Percentiles rank a stretch among this genome's conserved stretches.
Conservation (phyloP, 1,140 invertebrate genomes). For the Apocrypta bakeri region DNA sequence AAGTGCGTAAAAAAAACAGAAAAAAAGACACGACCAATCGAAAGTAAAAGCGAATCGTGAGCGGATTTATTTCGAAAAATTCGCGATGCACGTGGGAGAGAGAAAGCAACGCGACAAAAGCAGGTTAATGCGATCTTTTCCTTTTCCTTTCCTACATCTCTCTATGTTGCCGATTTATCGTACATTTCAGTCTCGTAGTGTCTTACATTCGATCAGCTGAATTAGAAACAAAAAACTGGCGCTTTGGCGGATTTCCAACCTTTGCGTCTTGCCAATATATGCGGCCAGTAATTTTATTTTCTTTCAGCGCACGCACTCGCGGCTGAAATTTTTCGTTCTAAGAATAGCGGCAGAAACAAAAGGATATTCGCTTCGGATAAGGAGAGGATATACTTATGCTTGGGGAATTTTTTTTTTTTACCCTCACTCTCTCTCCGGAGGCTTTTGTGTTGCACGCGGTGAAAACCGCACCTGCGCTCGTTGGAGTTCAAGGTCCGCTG, state of each 20-base stretch:
- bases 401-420: not conserved
- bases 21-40: not conserved
- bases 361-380: not conserved
- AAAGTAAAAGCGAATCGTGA: slow-evolving; percentile 13
- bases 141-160: not conserved
- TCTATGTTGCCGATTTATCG: not conserved
- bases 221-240: no score
- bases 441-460: slow-evolving; percentile 8
- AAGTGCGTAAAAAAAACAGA: not conserved
- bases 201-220: no score
- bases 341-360: not conserved
- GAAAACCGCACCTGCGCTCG: slow-evolving; percentile 10
- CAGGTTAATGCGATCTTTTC: slow-evolving; percentile 33
- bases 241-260: no score
- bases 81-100: slow-evolving; percentile 12
- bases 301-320: no score
- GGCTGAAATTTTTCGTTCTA: not conserved
- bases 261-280: no score
- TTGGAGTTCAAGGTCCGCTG: slow-evolving; percentile 40
- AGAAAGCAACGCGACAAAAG: slow-evolving; percentile 45
- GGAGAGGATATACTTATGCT: not conserved
- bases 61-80: not conserved
- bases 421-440: not conserved
- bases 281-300: no score
- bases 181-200: not conserved